Percentiles rank a stretch among this genome's conserved stretches.
phyloP scores from a whole-genome alignment of 2,888 invertebrate species.

The Bedellia somnulentella region DNA sequence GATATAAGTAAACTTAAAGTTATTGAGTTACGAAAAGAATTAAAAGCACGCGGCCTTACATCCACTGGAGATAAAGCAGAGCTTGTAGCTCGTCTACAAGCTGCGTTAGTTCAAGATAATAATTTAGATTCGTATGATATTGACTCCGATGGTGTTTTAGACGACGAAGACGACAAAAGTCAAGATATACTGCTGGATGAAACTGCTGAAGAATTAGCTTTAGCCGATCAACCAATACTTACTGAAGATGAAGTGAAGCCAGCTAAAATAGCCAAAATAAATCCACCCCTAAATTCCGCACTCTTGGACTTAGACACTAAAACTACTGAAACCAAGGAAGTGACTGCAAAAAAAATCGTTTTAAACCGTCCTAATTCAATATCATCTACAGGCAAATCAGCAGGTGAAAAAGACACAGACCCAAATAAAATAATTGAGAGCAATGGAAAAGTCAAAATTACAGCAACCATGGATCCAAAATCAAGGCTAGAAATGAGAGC shows the following conservation, averaged over 20 bases:
- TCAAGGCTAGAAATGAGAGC: constrained; percentile 74
- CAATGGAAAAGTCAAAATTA: constrained; percentile 29
- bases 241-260: constrained; percentile 26
- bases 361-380: constrained; percentile 56
- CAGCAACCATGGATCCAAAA: constrained; percentile 39
- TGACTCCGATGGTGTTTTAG: constrained; percentile 52
- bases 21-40: constrained; percentile 79
- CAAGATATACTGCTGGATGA: constrained; percentile 34
- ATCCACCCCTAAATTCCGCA: constrained; percentile 18
- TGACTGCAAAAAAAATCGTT: constrained; percentile 63
- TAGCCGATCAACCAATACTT: constrained; percentile 24
- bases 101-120: constrained; percentile 49
- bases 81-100: constrained; percentile 73
- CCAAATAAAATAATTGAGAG: constrained; percentile 7
- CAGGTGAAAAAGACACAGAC: constrained; percentile 13
- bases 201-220: constrained; percentile 30
- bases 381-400: constrained; percentile 14
- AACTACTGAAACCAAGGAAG: constrained; percentile 32
- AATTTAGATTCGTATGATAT: constrained; percentile 51
- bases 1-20: constrained; percentile 67
- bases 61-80: constrained; percentile 82
- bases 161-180: constrained; percentile 59
- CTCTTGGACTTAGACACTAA: constrained; percentile 15
- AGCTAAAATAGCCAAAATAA: constrained; percentile 31
- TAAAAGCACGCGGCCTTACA: constrained; percentile 76